Evolutionary conservation across 1,140 invertebrate species (phyloP).

Genomic region (Drosophila rhopaloa): DNA sequence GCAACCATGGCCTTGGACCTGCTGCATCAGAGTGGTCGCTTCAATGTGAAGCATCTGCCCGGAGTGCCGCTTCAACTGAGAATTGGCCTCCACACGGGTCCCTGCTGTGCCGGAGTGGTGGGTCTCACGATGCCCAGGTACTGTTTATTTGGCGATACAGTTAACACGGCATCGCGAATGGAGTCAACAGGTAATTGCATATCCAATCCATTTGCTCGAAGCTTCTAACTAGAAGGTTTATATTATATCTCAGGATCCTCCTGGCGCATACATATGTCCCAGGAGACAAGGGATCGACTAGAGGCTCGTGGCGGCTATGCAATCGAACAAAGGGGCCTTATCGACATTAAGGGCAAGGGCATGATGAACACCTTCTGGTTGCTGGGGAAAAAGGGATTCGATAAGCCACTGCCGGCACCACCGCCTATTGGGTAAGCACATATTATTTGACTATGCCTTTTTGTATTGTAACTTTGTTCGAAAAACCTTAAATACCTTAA

Average conservation of each 20-base stretch:
- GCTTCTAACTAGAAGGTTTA: too few species aligned
- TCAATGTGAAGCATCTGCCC: slow-evolving; percentile 93
- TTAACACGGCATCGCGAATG: slow-evolving; percentile 95
- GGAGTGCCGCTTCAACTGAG: slow-evolving; percentile 91
- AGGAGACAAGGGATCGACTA: slow-evolving; percentile 90
- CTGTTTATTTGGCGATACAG: slow-evolving; percentile 96
- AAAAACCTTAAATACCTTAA: too few species aligned
- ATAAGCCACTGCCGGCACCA: slow-evolving; percentile 92
- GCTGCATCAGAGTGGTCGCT: slow-evolving; percentile 93
- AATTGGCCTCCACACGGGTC: slow-evolving; percentile 93
- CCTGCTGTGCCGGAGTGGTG: slow-evolving; percentile 93
- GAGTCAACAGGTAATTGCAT: slow-evolving; percentile 91
- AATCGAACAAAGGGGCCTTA: slow-evolving; percentile 91
- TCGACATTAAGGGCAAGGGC: slow-evolving; percentile 95
- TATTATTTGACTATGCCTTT: too few species aligned
- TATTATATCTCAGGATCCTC: slow-evolving; percentile 87
- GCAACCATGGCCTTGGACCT: slow-evolving; percentile 96
- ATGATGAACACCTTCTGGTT: slow-evolving; percentile 96
- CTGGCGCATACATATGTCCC: slow-evolving; percentile 93
- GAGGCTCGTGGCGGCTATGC: slow-evolving; percentile 92
- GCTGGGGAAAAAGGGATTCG: slow-evolving; percentile 93
- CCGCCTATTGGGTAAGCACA: slow-evolving; percentile 90
- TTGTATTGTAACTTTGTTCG: too few species aligned
- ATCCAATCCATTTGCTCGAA: background rate
- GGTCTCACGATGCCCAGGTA: slow-evolving; percentile 96